These are phyloP conservation scores for Andricus curvator DNA, from an alignment of 2,888 invertebrate genomes.

Conservation along the genomic window DNA sequence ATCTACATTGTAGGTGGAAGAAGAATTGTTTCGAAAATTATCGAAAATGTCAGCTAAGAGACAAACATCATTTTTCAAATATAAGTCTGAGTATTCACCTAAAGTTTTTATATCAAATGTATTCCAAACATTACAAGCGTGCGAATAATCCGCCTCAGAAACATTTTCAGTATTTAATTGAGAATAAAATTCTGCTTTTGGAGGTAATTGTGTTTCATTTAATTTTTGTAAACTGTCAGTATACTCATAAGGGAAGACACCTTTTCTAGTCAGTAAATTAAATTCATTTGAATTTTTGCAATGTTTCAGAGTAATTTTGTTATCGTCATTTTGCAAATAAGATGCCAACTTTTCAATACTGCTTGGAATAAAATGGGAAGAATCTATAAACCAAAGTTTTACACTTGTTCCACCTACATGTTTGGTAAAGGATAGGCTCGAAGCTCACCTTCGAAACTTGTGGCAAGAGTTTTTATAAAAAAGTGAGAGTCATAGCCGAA, in stretches of 20 bases:
- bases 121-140: background rate
- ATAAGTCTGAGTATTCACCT: background rate
- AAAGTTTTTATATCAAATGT: background rate
- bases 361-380: background rate
- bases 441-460: too few species aligned
- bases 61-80: too few species aligned
- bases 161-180: conserved; percentile 5
- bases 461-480: too few species aligned
- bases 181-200: conserved; percentile 4
- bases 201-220: conserved; percentile 15
- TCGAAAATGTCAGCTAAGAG: too few species aligned
- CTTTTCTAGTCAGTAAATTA: conserved; percentile 58
- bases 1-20: too few species aligned
- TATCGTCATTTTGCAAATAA: background rate
- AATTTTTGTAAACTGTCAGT: conserved; percentile 45
- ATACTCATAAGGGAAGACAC: conserved; percentile 69
- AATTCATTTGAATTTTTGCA: background rate
- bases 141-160: background rate
- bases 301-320: background rate
- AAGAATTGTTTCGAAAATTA: too few species aligned
- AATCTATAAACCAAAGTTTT: conserved; percentile 34
- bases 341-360: conserved; percentile 23
- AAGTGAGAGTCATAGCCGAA: too few species aligned
- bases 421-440: too few species aligned
- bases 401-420: background rate